Percentiles rank a stretch among this genome's conserved stretches.
Conservation (phyloP, 2,888 invertebrate genomes). For the Phaedon cochleariae region DNA sequence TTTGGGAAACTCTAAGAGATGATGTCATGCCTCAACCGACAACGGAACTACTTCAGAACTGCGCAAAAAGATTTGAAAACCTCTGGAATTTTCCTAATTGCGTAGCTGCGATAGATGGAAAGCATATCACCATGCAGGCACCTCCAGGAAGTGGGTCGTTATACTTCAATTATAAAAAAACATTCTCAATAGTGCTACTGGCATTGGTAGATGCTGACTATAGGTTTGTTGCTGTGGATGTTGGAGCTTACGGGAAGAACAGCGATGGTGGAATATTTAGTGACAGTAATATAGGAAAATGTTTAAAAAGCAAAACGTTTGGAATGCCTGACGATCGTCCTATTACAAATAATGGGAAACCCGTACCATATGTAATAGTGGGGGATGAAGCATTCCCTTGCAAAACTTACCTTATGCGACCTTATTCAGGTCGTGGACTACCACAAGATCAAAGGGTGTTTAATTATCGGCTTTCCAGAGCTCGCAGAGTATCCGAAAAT, state of each 20-base stretch:
- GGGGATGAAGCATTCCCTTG: too few relatives aligned
- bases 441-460: constrained; percentile 23
- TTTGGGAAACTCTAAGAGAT: constrained; percentile 28
- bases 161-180: constrained; percentile 27
- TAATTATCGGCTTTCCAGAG: background rate
- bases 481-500: too few relatives aligned
- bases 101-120: constrained; percentile 37
- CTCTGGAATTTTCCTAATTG: too few relatives aligned
- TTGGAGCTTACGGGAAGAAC: constrained; percentile 48
- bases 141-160: constrained; percentile 16
- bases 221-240: constrained; percentile 48
- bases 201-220: constrained; percentile 47
- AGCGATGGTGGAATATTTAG: constrained; percentile 49
- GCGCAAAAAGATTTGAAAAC: constrained; percentile 20
- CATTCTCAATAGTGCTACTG: constrained; percentile 46
- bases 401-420: constrained; percentile 41
- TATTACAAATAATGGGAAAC: constrained; percentile 23
- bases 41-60: constrained; percentile 19
- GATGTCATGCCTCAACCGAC: constrained; percentile 26
- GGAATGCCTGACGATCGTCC: constrained; percentile 30
- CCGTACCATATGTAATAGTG: constrained; percentile 44
- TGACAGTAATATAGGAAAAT: constrained; percentile 36
- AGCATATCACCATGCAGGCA: too few relatives aligned
- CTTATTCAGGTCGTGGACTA: constrained; percentile 36
- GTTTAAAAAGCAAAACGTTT: constrained; percentile 29